Evolutionary conservation across 2,888 invertebrate species (phyloP), one percentile per base, ranked within the genome.

Genomic region (Pseudolycoriella hygida): DNA sequence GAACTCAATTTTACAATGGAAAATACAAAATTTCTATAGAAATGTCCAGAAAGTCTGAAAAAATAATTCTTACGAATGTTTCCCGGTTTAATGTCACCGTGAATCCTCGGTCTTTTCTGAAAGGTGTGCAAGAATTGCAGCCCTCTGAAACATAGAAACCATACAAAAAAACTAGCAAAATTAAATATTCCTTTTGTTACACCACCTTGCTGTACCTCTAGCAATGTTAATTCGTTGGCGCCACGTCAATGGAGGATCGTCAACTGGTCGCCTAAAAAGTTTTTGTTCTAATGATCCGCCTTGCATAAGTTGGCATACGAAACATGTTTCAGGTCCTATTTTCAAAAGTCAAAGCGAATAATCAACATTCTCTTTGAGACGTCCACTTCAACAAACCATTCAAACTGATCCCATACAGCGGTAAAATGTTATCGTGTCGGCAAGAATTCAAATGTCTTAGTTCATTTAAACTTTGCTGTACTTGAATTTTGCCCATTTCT

Each of bases 41-140:
- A n/a, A n/a, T n/a, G n/a, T n/a, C n/a, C n/a, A n/a, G n/a, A n/a
- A n/a, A n/a, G n/a, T n/a, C n/a, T n/a, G n/a, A n/a, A n/a, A n/a
- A n/a, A n/a, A n/a, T n/a, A n/a, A n/a, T n/a, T n/a, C n/a, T n/a
- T n/a, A n/a, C n/a, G n/a, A n/a, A n/a, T 93, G 62, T 97, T 97
- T 1, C 92, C 94, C 44, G 87, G 87, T 63, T 96, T 96, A 41
- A 97, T 92, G 56, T 97, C 96, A 0, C 94, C 92, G 58, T 97
- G 97, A 47, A 96, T 88, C 0, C 94, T 69, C 0, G 93, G 89
- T 41, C 79, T 81, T 40, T 76, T 74, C 0, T 66, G 64, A 45
- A 79, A 74, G 0, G 84, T 86, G 60, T 94, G 94, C 1, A 97
- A 69, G 60, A 81, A 96, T 57, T 85, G 86, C 0, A 97, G 76